Evolutionary conservation across 2,113 vertebrate species (phyloP), one percentile per base, ranked within the genome.

Genomic region (Lophochroa leadbeateri): DNA sequence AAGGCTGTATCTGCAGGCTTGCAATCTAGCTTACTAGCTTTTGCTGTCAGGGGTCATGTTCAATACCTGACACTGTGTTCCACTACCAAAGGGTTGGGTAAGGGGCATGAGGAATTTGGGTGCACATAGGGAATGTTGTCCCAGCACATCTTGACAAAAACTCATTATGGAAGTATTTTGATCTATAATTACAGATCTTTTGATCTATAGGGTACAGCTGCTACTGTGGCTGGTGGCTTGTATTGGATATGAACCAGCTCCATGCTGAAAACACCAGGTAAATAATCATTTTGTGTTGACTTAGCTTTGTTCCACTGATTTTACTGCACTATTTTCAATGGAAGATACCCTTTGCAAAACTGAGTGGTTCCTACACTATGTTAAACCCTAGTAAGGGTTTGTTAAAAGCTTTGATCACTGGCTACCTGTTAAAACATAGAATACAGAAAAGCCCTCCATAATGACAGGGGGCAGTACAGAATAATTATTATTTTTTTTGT

Each of bases 401-500:
- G 35, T 82, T 84, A 55, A 50, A 88, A 71, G 69, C 90, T 97
- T 94, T 96, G 77, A 88, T 97, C 82, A 35, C 39, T 79, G 75
- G 72, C 97, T 97, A 97, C 97, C 96, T 97, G 95, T 97, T 95
- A 97, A 94, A 96, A 95, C 74, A 35, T 53, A 86, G 68, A 96
- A 92, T 61, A 68, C 86, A 94, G 88, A 91, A 89, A 64, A 94
- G 84, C 92, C 91, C 81, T 96, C 88, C 86, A 58, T 4, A 53
- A 70, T 79, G 82, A 92, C 58, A 88, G 72, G 92, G 80, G 94
- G 90, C 85, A 95, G 41, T 39, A 44, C 52, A 61, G 67, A 97
- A 96, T 93, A 89, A 94, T 96, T 97, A 79, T 94, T 92, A 78
- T 92, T 95, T 96, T 97, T 98, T 97, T 98, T 98, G 82, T 96